These are phyloP conservation scores for Exephanes ischioxanthus DNA, from an alignment of 2,888 invertebrate genomes.

Conservation along the genomic window DNA sequence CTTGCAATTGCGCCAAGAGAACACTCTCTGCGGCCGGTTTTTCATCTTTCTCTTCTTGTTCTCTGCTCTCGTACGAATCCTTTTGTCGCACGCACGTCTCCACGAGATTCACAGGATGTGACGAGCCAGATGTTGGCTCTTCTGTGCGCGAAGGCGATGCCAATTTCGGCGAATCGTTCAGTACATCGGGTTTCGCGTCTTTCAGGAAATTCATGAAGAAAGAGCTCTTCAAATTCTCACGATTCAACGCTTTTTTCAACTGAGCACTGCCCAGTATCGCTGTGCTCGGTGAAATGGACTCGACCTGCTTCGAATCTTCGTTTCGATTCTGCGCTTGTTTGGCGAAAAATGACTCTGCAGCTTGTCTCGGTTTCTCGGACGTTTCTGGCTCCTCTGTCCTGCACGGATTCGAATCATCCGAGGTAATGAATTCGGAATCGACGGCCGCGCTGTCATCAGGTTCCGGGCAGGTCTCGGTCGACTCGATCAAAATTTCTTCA, in stretches of 20 bases:
- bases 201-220: slow-evolving; percentile 82
- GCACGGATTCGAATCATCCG: slow-evolving; percentile 1
- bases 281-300: slow-evolving; percentile 57
- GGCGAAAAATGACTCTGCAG: slow-evolving; percentile 35
- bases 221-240: slow-evolving; percentile 79
- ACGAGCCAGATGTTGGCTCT: not conserved
- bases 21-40: slow-evolving; percentile 47
- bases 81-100: slow-evolving; percentile 10
- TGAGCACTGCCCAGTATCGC: slow-evolving; percentile 55
- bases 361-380: not conserved
- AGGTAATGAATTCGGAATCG: not conserved
- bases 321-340: slow-evolving; percentile 28
- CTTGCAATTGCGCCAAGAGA: slow-evolving; percentile 76
- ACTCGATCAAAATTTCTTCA: not conserved
- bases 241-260: slow-evolving; percentile 65
- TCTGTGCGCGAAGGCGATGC: not conserved
- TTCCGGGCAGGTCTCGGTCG: not conserved
- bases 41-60: not conserved
- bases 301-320: not conserved
- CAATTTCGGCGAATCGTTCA: not conserved
- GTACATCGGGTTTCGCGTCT: slow-evolving; percentile 62
- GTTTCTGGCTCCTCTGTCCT: not conserved
- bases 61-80: slow-evolving; percentile 16
- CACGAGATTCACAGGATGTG: not conserved
- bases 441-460: not conserved